Evolutionary conservation across 2,113 vertebrate species (phyloP), one percentile per base, ranked within the genome.

Genomic region (Oophaga pumilio): DNA sequence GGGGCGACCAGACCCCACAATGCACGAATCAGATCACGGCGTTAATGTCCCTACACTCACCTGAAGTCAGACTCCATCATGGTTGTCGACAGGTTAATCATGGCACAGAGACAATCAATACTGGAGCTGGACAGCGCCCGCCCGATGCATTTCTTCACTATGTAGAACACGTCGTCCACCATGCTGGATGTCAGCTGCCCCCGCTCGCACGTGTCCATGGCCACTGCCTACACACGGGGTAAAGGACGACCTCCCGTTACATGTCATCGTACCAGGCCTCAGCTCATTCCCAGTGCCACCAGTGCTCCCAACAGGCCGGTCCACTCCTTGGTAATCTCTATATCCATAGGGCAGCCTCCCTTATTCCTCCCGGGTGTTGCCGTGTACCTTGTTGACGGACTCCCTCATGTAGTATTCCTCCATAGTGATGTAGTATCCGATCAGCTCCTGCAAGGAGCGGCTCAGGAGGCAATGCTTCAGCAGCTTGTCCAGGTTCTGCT

Each of bases 321-420:
- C 22, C 62, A 1, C 62, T 26, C n/a, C n/a, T 2, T 4, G 6
- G 6, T 3, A 0, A 64, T n/a, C 10, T 2, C 20, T 1, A 26
- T 68, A 68, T 68, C n/a, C n/a, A 26, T 24, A n/a, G 6, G n/a
- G 62, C 7, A n/a, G 10, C 20, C 66, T 26, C n/a, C 66, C 12
- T 28, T 26, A 10, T 69, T 69, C 7, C 12, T 28, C 14, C 11
- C 1, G 28, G 66, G 13, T 69, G 14, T 6, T 6, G 17, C 12
- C 24, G 4, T 64, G 62, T 91, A 99, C 98, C 97, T 99, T 99
- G 92, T 97, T 98, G 84, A 99, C 98, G 0, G 96, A 97, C 91
- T 99, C 98, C 82, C 97, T 96, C 98, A 99, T 99, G 94, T 98
- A 99, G 90, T 97, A 99, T 88, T 99, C 97, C 90, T 99, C 98